Conservation (phyloP, 2,797 vertebrate genomes). For the Dendrocincla tyrannina region DNA sequence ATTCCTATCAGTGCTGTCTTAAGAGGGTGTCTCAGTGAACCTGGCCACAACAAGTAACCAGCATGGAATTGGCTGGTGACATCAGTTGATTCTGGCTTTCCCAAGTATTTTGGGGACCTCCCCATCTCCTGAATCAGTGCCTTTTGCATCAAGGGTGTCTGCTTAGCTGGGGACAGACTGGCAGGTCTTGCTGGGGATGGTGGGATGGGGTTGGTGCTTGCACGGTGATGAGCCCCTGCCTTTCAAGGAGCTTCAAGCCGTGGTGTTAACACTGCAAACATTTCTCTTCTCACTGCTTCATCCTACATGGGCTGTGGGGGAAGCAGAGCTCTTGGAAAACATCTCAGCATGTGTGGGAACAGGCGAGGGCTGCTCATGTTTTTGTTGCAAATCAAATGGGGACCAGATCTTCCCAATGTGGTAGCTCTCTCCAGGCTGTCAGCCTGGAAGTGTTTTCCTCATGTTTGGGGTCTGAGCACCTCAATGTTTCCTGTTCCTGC, state of each 20-base stretch:
- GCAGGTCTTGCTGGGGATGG: background rate
- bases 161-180: background rate
- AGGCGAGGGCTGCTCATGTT: background rate
- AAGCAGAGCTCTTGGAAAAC: constrained; percentile 36
- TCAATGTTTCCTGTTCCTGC: background rate
- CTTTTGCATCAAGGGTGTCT: background rate
- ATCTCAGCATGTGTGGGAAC: background rate
- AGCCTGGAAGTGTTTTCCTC: background rate
- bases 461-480: background rate
- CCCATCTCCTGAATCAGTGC: background rate
- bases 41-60: background rate
- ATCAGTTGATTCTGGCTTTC: background rate
- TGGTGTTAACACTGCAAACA: background rate
- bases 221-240: background rate
- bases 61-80: background rate
- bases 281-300: background rate
- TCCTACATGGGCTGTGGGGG: background rate
- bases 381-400: background rate
- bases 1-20: background rate
- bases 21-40: background rate
- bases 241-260: background rate
- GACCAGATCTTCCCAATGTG: background rate
- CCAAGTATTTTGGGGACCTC: background rate
- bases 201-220: background rate
- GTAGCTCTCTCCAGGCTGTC: background rate